Percentiles rank a stretch among this genome's conserved stretches.
Conservation (phyloP, 1,140 invertebrate genomes). For the Papilio machaon region DNA sequence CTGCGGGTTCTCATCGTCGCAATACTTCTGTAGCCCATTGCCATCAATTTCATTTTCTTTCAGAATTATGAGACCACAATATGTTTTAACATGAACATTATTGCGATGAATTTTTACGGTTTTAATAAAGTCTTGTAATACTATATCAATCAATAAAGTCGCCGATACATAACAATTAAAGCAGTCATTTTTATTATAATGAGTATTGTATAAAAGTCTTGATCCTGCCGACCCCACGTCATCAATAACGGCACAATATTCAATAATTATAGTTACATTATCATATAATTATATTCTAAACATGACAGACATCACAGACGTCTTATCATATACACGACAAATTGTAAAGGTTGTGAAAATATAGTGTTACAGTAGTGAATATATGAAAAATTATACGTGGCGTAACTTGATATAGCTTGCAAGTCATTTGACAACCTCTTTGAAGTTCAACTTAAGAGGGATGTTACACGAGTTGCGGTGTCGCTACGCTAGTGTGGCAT, state of each 20-base stretch:
- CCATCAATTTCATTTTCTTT: not conserved
- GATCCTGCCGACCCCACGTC: conserved; percentile 21
- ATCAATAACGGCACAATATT: conserved; percentile 20
- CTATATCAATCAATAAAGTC: not conserved
- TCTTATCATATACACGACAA: not conserved
- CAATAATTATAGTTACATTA: conserved; percentile 22
- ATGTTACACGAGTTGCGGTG: too few relatives aligned
- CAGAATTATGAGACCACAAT: not conserved
- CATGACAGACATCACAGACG: not conserved
- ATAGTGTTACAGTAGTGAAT: too few relatives aligned
- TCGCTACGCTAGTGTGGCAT: too few relatives aligned
- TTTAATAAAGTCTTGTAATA: not conserved
- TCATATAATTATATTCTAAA: not conserved
- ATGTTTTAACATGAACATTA: not conserved
- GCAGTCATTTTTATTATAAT: conserved; percentile 23
- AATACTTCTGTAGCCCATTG: too few relatives aligned
- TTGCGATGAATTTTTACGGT: not conserved
- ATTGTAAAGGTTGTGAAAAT: not conserved
- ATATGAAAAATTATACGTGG: too few relatives aligned
- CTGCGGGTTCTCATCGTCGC: not conserved
- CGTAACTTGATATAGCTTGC: too few relatives aligned
- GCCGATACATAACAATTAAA: not conserved
- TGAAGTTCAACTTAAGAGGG: too few relatives aligned
- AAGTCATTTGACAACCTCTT: too few relatives aligned
- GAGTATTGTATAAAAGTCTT: conserved; percentile 31